Percentiles rank a stretch among this genome's conserved stretches.
Conservation (phyloP, 2,113 vertebrate species). For the Lontra canadensis region DNA sequence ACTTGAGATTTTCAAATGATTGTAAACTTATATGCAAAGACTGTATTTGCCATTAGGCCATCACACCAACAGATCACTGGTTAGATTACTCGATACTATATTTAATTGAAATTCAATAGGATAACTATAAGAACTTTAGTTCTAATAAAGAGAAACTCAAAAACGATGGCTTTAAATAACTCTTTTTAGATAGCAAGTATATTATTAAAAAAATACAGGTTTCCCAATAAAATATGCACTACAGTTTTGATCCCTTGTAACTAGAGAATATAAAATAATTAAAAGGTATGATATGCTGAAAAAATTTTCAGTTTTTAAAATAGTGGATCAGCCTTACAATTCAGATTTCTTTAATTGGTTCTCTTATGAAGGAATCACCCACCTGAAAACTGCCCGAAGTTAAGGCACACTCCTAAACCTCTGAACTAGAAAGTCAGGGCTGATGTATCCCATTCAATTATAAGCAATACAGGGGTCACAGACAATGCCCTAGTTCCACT, state of each 20-base stretch:
- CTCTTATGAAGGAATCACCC: slow-evolving; percentile 52
- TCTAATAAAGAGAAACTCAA: slow-evolving; percentile 45
- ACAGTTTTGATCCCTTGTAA: not conserved
- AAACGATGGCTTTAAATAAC: slow-evolving; percentile 45
- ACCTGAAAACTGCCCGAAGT: slow-evolving; percentile 56
- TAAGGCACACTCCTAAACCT: slow-evolving; percentile 38
- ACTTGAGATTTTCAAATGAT: slow-evolving; percentile 54
- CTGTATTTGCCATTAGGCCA: slow-evolving; percentile 81
- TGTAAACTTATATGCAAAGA: slow-evolving; percentile 60
- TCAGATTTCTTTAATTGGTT: not conserved
- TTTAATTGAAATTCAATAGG: slow-evolving; percentile 61
- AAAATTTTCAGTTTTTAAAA: slow-evolving; percentile 29
- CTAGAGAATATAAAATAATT: slow-evolving; percentile 29
- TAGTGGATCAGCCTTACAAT: slow-evolving; percentile 19
- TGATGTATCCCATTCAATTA: not conserved
- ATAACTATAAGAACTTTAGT: slow-evolving; percentile 34
- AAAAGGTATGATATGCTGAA: not conserved
- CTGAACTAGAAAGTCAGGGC: slow-evolving; percentile 27
- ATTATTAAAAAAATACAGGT: slow-evolving; percentile 41
- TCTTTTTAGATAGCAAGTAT: slow-evolving; percentile 36
- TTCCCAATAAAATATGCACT: slow-evolving; percentile 46
- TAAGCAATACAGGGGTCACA: not conserved
- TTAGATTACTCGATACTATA: slow-evolving; percentile 53
- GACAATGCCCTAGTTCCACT: not conserved
- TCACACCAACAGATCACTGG: slow-evolving; percentile 77